Percentiles rank a stretch among this genome's conserved stretches.
These are phyloP conservation scores for Drosophila differens DNA, from an alignment of 2,888 invertebrate species.

Conservation along the genomic window DNA sequence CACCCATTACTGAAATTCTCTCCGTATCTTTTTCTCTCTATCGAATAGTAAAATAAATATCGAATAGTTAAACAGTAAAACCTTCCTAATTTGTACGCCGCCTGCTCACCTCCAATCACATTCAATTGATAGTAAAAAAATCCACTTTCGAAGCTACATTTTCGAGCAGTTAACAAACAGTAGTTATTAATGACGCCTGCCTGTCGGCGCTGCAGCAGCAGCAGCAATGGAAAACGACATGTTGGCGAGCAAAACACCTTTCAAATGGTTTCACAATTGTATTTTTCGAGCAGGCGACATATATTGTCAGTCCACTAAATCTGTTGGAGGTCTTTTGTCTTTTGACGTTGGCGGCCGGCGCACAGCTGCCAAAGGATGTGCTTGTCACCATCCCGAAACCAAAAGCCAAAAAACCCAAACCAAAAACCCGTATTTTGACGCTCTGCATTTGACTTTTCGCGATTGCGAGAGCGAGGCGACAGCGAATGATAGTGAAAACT, in stretches of 20 bases:
- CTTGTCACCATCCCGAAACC: constrained; percentile 13
- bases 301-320: constrained; percentile 9
- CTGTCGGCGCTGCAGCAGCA: constrained; percentile 9
- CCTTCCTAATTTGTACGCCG: too few relatives aligned
- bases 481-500: constrained; percentile 73
- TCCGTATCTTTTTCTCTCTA: too few relatives aligned
- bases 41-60: not conserved
- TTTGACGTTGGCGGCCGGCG: not conserved
- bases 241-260: constrained; percentile 64
- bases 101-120: not conserved
- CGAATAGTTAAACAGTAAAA: not conserved
- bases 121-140: not conserved
- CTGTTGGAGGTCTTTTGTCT: constrained; percentile 12
- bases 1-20: not conserved
- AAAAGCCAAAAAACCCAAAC: constrained; percentile 2
- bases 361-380: constrained; percentile 38
- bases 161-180: constrained; percentile 15
- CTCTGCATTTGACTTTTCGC: constrained; percentile 62
- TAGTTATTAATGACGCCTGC: constrained; percentile 37
- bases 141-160: constrained; percentile 41
- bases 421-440: constrained; percentile 46
- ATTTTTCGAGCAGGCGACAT: constrained; percentile 47
- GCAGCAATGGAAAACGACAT: constrained; percentile 33
- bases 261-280: constrained; percentile 65
- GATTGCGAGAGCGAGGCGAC: constrained; percentile 16